These are phyloP conservation scores for Vulpes ferrilata DNA, from an alignment of 2,113 vertebrate species.

Conservation along the genomic window DNA sequence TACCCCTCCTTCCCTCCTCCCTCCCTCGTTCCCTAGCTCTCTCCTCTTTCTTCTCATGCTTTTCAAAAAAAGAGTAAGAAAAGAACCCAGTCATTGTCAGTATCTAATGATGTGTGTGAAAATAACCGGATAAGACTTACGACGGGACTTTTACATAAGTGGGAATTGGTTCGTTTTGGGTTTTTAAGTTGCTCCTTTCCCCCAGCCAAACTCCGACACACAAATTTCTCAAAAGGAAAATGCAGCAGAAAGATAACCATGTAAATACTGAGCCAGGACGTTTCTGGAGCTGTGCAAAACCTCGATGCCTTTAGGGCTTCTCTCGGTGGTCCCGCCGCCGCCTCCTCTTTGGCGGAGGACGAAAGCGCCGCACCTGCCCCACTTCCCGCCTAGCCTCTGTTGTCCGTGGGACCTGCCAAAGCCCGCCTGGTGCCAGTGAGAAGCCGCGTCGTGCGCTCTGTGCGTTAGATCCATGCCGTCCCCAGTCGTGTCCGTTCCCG, in stretches of 20 bases:
- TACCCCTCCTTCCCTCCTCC: background rate
- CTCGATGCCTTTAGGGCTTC: constrained; percentile 79
- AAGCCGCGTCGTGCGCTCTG: constrained; percentile 42
- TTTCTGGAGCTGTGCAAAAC: constrained; percentile 74
- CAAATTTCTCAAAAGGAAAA: constrained; percentile 53
- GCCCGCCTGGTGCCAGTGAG: constrained; percentile 63
- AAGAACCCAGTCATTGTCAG: constrained; percentile 78
- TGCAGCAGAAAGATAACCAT: constrained; percentile 76
- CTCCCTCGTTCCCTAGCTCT: background rate
- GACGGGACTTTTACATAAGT: constrained; percentile 73
- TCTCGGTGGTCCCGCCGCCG: constrained; percentile 79
- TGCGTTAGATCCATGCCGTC: constrained; percentile 66
- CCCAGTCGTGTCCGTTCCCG: constrained; percentile 72
- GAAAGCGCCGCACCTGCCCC: constrained; percentile 66
- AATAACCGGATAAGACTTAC: constrained; percentile 78
- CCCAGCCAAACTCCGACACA: constrained; percentile 74
- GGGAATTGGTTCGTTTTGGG: constrained; percentile 80
- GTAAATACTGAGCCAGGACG: constrained; percentile 87
- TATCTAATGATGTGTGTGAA: constrained; percentile 83
- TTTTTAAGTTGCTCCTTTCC: constrained; percentile 72
- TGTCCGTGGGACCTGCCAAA: constrained; percentile 78
- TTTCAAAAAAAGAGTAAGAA: constrained; percentile 32
- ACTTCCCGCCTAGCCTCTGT: constrained; percentile 79
- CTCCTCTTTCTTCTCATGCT: constrained; percentile 44
- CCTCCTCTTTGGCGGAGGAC: background rate